Base-by-base conservation (phyloP, 2,888 invertebrate genomes). In the Achlya flavicornis region DNA sequence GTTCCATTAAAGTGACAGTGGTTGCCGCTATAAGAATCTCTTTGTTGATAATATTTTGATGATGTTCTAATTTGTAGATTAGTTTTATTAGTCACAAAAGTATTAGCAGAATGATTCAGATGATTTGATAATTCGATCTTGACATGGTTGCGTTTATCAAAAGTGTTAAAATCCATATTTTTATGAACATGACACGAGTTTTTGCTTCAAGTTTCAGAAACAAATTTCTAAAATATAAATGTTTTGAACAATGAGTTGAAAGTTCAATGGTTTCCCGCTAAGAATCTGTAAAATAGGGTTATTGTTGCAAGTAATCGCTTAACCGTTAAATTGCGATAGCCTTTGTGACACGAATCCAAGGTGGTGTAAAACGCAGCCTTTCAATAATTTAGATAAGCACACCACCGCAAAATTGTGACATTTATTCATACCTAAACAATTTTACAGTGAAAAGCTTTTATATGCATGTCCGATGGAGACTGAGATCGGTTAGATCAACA, bases 401-500 rank as follows among this genome's bases (percentile, higher is more conserved):
- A 63, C 43, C 35, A 63, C 33, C 43, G 58, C 33, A 58, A 46
- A 63, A 59, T 35, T 63, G 12, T 59, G 33, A 48, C 46, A 58
- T 59, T 32, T n/a, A 26, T 14, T 61, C 35, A 61, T 63, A 59
- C 61, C 60, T 63, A 73, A 71, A 67, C 59, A 16, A 68, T 68
- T 68, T 62, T 61, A 66, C 66, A 68, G 59, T 61, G 69, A 66
- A 76, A 70, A 69, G 66, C 63, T 74, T 63, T 72, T 70, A 66
- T 35, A 61, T 64, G 69, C 64, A 62, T 62, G 58, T 68, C 64
- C 63, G 62, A 67, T 66, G 71, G 69, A 12, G 41, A 72, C 63
- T 61, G 61, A 61, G 63, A 67, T 71, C 70, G 63, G 70, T 68
- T 71, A 70, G 64, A 70, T 67, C 65, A 75, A 81, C 79, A 79